Evolutionary conservation across 2,113 vertebrate genomes (phyloP).

Genomic region (Cynoglossus semilaevis): DNA sequence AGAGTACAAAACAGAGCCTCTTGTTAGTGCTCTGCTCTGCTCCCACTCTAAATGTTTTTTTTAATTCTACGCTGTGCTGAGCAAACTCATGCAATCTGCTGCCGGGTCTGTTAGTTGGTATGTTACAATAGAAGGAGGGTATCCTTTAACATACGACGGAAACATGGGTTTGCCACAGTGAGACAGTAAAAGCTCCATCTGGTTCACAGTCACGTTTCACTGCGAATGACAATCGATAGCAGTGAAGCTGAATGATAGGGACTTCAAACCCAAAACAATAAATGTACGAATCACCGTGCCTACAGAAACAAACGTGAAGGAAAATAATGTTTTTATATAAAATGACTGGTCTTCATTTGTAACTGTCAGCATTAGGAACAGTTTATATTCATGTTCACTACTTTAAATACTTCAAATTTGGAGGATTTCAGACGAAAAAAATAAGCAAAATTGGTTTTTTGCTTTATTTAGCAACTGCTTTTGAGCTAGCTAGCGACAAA

Average conservation of each 20-base stretch:
- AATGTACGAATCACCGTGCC: conserved; percentile 24
- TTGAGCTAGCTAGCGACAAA: too few relatives aligned
- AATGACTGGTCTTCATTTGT: too few relatives aligned
- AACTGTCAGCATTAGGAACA: conserved; percentile 33
- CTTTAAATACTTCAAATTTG: too few relatives aligned
- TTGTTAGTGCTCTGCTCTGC: conserved; percentile 83
- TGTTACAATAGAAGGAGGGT: conserved; percentile 9
- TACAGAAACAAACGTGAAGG: too few relatives aligned
- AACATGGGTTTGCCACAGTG: not conserved
- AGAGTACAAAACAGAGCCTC: conserved; percentile 85
- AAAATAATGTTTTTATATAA: too few relatives aligned
- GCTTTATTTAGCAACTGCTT: too few relatives aligned
- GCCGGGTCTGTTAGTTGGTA: too few relatives aligned
- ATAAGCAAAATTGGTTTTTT: too few relatives aligned
- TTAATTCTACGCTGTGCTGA: conserved; percentile 28
- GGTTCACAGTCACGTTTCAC: conserved; percentile 72
- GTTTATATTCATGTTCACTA: too few relatives aligned
- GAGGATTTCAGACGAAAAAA: too few relatives aligned
- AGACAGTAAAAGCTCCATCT: conserved; percentile 47
- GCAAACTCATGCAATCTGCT: conserved; percentile 19
- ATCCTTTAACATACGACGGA: not conserved
- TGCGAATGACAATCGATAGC: conserved; percentile 58
- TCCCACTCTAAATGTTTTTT: conserved; percentile 18
- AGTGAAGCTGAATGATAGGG: conserved; percentile 47
- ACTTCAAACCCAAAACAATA: conserved; percentile 15